Conservation (phyloP, 2,797 vertebrate species). For the Macropus fuliginosus region DNA sequence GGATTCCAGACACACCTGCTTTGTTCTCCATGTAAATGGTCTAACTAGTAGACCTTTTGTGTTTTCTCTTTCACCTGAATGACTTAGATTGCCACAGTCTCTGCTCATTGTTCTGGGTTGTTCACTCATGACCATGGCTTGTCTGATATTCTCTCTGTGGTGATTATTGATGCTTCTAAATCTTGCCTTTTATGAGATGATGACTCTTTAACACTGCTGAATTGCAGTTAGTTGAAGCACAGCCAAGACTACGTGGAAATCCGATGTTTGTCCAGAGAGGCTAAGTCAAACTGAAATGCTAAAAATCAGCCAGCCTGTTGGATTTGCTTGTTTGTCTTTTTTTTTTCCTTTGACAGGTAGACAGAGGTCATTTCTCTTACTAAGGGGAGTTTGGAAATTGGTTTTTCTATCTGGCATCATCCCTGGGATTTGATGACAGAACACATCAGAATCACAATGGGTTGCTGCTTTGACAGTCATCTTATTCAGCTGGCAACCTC, state of each 20-base stretch:
- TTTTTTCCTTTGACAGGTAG: slow-evolving; percentile 8
- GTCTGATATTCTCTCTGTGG: slow-evolving; percentile 19
- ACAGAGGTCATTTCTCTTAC: slow-evolving; percentile 22
- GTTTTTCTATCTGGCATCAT: slow-evolving; percentile 28
- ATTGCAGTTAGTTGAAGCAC: slow-evolving; percentile 24
- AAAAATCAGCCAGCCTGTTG: not conserved
- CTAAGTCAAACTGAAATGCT: slow-evolving; percentile 5
- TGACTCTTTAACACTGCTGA: slow-evolving; percentile 8
- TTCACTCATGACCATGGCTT: slow-evolving; percentile 23
- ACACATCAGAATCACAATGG: not conserved
- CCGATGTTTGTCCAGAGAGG: not conserved
- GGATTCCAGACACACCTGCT: not conserved
- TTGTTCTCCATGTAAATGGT: not conserved
- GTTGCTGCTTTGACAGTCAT: not conserved
- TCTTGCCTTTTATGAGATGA: slow-evolving; percentile 28
- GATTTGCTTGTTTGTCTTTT: not conserved
- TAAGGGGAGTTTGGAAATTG: not conserved
- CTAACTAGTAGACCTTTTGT: not conserved
- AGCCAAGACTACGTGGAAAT: not conserved
- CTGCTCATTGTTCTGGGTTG: slow-evolving; percentile 22
- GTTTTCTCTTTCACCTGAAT: not conserved
- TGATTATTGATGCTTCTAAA: slow-evolving; percentile 16
- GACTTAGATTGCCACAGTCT: not conserved
- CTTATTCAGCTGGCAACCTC: not conserved
- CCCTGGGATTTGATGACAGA: slow-evolving; percentile 34